Conservation (phyloP, 1,140 invertebrate species). For the Saccostrea cuccullata region DNA sequence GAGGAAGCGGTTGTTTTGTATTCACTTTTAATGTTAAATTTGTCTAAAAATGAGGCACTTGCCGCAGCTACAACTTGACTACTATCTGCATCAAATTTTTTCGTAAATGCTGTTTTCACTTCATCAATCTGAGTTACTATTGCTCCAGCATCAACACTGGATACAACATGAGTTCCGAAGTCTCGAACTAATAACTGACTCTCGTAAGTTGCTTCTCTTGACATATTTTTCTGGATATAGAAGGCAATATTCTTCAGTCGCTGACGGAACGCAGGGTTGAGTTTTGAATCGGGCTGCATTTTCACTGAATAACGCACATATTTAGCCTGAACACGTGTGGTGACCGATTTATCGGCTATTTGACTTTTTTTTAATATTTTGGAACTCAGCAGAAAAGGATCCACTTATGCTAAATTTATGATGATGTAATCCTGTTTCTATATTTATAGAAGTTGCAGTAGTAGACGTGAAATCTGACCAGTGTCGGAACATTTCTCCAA, state of each 20-base stretch:
- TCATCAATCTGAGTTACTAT: slow-evolving; percentile 52
- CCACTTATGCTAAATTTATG: slow-evolving; percentile 62
- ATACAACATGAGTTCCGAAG: slow-evolving; percentile 69
- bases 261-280: slow-evolving; percentile 59
- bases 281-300: slow-evolving; percentile 62
- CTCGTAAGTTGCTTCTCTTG: slow-evolving; percentile 62
- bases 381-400: slow-evolving; percentile 66
- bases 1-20: too few species aligned
- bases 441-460: slow-evolving; percentile 65
- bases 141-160: slow-evolving; percentile 64
- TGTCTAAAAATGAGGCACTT: slow-evolving; percentile 39
- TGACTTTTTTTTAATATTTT: slow-evolving; percentile 60
- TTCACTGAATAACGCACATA: slow-evolving; percentile 66
- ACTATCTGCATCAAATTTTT: slow-evolving; percentile 23
- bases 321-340: slow-evolving; percentile 65
- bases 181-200: slow-evolving; percentile 69
- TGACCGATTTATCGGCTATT: slow-evolving; percentile 64
- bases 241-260: slow-evolving; percentile 61
- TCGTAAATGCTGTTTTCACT: slow-evolving; percentile 43
- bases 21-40: too few species aligned
- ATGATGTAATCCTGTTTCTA: slow-evolving; percentile 60
- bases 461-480: slow-evolving; percentile 67
- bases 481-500: slow-evolving; percentile 65
- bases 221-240: slow-evolving; percentile 60
- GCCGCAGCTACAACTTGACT: slow-evolving; percentile 47